Evolutionary conservation across 30 jellyfish, hydroid and myxozoan genomes (phyloP).

Genomic region (Mastigias papua): DNA sequence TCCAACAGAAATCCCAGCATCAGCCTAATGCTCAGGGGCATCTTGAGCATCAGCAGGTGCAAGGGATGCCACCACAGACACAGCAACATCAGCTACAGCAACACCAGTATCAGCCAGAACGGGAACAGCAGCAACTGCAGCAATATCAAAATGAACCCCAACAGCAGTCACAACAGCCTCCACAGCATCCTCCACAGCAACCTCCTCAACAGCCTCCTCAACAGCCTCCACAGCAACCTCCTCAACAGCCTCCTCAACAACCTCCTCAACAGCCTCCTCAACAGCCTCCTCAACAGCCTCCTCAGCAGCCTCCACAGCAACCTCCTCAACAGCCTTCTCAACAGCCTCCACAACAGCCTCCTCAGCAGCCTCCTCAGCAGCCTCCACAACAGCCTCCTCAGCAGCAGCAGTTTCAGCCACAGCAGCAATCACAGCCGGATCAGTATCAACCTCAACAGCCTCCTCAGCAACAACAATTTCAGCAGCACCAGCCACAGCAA

Average conservation of each 20-base stretch:
- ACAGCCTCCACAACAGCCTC: too few species aligned
- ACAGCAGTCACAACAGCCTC: slow-evolving; percentile 1
- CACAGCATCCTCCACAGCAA: slow-evolving; percentile 26
- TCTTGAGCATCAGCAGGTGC: too few species aligned
- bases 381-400: slow-evolving; percentile 2
- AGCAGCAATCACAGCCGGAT: slow-evolving; percentile 6
- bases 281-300: not conserved
- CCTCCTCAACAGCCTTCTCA: not conserved
- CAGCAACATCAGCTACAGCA: slow-evolving; percentile 25
- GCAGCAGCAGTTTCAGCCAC: slow-evolving; percentile 13
- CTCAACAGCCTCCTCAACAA: slow-evolving; percentile 3
- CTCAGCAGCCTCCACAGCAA: too few species aligned
- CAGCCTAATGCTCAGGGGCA: too few species aligned
- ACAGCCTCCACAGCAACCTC: not conserved
- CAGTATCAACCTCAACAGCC: slow-evolving; percentile 21
- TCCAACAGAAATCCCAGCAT: too few species aligned
- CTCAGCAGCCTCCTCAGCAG: slow-evolving; percentile 4
- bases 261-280: not conserved
- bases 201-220: slow-evolving; percentile 10
- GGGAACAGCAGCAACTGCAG: not conserved
- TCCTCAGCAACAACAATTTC: slow-evolving; percentile 1
- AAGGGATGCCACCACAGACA: too few species aligned
- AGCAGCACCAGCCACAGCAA: slow-evolving; percentile 24
- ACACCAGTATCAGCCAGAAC: slow-evolving; percentile 14
- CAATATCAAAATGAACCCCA: slow-evolving; percentile 16